Percentiles rank a stretch among this genome's conserved stretches.
phyloP scores from a whole-genome alignment of 2,888 invertebrate species.

The Pharmacophagus antenor region DNA sequence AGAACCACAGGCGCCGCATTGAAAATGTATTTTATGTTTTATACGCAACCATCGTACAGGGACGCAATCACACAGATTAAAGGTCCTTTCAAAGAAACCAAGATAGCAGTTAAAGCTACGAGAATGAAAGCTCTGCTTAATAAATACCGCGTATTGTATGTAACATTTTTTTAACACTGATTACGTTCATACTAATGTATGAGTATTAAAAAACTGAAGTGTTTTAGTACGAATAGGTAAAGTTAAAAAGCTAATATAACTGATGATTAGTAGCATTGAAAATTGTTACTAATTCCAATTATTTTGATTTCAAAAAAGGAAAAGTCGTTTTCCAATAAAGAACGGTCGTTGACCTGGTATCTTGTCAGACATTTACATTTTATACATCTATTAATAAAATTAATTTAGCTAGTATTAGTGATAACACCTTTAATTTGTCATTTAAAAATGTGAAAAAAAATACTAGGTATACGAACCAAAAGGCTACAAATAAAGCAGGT shows the following conservation, averaged over 20 bases:
- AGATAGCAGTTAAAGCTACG: slow-evolving; percentile 37
- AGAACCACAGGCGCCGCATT: slow-evolving; percentile 36
- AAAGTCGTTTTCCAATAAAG: too few relatives aligned
- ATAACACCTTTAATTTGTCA: background rate
- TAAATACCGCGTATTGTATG: slow-evolving; percentile 21
- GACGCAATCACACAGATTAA: slow-evolving; percentile 61
- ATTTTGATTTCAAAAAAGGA: too few relatives aligned
- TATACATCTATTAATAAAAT: background rate
- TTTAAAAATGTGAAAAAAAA: background rate
- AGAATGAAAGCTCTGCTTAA: slow-evolving; percentile 31
- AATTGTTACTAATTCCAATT: too few relatives aligned
- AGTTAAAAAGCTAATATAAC: background rate
- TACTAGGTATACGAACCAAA: background rate
- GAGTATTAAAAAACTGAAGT: background rate
- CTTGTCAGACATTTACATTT: background rate
- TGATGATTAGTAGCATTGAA: too few relatives aligned
- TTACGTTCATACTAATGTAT: slow-evolving; percentile 1
- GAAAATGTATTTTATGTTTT: slow-evolving; percentile 28
- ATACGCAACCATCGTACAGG: slow-evolving; percentile 30
- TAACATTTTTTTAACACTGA: slow-evolving; percentile 32
- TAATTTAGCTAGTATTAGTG: background rate
- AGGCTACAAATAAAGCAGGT: slow-evolving; percentile 13
- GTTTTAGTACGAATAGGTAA: background rate
- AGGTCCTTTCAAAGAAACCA: slow-evolving; percentile 46
- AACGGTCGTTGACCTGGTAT: too few relatives aligned